Base-by-base conservation (phyloP, 2,888 invertebrate genomes). In the Eupithecia subfuscata region DNA sequence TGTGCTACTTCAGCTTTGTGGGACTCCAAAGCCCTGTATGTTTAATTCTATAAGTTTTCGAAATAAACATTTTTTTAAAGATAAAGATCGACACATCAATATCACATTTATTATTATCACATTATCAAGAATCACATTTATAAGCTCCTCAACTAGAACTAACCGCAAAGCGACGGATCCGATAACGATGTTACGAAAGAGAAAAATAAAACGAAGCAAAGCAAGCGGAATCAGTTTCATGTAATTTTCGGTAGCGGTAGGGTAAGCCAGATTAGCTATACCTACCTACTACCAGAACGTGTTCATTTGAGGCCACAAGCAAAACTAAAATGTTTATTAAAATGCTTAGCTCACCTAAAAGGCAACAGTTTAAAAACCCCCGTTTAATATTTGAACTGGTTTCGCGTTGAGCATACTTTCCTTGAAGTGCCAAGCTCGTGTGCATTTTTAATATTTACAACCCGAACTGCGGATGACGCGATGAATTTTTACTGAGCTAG, bases 371-470 rank as follows among this genome's bases (percentile, higher is more conserved):
- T 67, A 71, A 73, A 77, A 75, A 75, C 56, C 63, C 81, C 80
- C 75, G 78, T 88, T 88, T 85, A 91, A 91, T 90, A 85, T 89
- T 90, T 89, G 82, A 89, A 79, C 82, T 86, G 80, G 80, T 82
- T 87, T 85, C 84, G 84, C 85, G 84, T 60, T 60, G 12, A 88
- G 88, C 90, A 90, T 71, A 87, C 91, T 92, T 93, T 93, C 91
- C 92, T 93, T 90, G 89, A 91, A 92, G 91, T 90, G 85, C 84
- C 84, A 84, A 82, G 81, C 88, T 86, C 85, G 91, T 92, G 93
- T 93, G 93, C 93, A 93, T 92, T 89, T 93, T 94, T 94, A 94
- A 94, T 92, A 90, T 93, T 93, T 89, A 94, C 90, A 86, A 82
- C 90, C 90, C 86, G 87, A 85, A 85, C 85, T 84, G 84, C 81